Base-by-base conservation (phyloP, 1,140 invertebrate species). In the Orius laevigatus region DNA sequence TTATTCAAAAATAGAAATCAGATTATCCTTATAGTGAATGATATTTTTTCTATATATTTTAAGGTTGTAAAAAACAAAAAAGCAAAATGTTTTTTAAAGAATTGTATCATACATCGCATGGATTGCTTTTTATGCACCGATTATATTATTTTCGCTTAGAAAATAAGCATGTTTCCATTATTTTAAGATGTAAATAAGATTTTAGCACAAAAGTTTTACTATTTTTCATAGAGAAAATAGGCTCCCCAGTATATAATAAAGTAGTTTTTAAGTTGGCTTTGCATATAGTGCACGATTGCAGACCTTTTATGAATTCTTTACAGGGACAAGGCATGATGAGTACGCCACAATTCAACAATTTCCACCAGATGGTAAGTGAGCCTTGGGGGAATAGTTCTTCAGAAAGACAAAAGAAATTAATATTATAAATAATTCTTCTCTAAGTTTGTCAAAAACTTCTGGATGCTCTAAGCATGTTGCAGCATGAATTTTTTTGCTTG, bases 251-350 rank as follows among this genome's bases (percentile, higher is more conserved):
- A 25, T 25, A 25, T 14, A 31, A 12, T 32, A 40, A 25, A 19
- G 36, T 18, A 15, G 39, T 50, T 46, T n/a, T 35, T 51, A 20
- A 48, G 51, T 35, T 47, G 25, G 47, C 47, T 48, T 42, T 44
- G 46, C 51, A 42, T 48, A 44, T 43, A 40, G 46, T 52, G 46
- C 46, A 52, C 40, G 44, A 47, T 33, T 25, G 36, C 33, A 50
- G 14, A 46, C 42, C 16, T 48, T 49, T 18, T 53, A 46, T 53
- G 45, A 42, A 52, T 25, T 25, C 25, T 53, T 56, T 56, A 33
- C 52, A 56, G 55, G 55, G 55, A 15, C 55, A 53, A 49, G 55
- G 55, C 47, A 56, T 56, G 55, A 51, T 50, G 36, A 44, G 53
- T 33, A 36, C 53, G 12, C 40, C 52, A 18, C 32, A 35, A 41